Percentiles rank a stretch among this genome's conserved stretches.
These are phyloP conservation scores for Notolepis coatsorum DNA, from an alignment of 2,797 vertebrate species.

Conservation along the genomic window DNA sequence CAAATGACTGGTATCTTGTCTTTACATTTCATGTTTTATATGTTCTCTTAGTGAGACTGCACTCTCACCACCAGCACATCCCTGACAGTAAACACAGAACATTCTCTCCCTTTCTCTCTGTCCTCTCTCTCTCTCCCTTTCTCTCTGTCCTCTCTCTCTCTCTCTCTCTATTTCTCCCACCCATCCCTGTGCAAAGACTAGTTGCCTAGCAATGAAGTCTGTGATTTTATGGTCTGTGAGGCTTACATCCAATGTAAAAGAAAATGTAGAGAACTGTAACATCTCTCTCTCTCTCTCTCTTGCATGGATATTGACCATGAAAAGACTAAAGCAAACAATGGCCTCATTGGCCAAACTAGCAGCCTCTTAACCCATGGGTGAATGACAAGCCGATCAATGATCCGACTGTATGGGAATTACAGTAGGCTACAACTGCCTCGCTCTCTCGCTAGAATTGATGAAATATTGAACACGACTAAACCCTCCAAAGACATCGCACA, in stretches of 20 bases:
- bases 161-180: conserved; percentile 31
- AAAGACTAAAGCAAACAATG: conserved; percentile 42
- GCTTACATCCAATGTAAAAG: conserved; percentile 70
- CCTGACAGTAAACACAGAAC: conserved; percentile 72
- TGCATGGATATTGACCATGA: conserved; percentile 35
- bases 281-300: conserved; percentile 44
- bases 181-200: conserved; percentile 78
- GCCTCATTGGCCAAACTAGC: conserved; percentile 19
- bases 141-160: conserved; percentile 1
- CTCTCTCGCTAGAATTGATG: conserved; percentile 45
- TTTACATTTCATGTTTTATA: conserved; percentile 19
- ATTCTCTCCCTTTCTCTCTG: conserved; percentile 7
- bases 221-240: conserved; percentile 83
- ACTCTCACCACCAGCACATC: conserved; percentile 74
- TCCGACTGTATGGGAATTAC: conserved; percentile 31
- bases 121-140: conserved; percentile 27
- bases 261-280: conserved; percentile 64
- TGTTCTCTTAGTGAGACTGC: conserved; percentile 67
- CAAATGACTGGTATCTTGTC: conserved; percentile 56
- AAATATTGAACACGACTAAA: conserved; percentile 63
- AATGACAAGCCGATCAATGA: conserved; percentile 45
- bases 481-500: conserved; percentile 36
- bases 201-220: conserved; percentile 88
- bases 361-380: conserved; percentile 40
- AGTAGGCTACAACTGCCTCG: conserved; percentile 25